Evolutionary conservation across 35 echinoderm and acorn worm genomes (phyloP).

Genomic region (Ophioderma brevispina): DNA sequence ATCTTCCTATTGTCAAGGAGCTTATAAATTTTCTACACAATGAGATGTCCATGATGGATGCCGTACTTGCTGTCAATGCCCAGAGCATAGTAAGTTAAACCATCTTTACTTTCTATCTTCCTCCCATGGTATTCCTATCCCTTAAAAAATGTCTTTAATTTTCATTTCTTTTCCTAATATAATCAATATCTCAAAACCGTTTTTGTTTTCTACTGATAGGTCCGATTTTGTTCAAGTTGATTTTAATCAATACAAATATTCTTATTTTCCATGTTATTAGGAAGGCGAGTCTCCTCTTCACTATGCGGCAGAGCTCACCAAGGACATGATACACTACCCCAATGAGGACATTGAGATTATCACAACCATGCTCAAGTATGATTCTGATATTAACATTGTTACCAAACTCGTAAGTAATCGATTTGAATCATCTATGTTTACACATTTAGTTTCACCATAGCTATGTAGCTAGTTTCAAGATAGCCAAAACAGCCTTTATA

Average conservation of each 20-base stretch:
- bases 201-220: not conserved
- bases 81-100: slow-evolving; percentile 90
- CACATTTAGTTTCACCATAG: no score
- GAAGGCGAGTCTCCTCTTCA: slow-evolving; percentile 96
- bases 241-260: no score
- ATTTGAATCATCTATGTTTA: no score
- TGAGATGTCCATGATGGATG: slow-evolving; percentile 82
- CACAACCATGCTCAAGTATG: slow-evolving; percentile 71
- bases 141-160: no score
- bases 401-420: slow-evolving; percentile 99
- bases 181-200: not conserved
- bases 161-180: not conserved
- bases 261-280: slow-evolving; percentile 30
- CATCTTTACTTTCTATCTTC: no score
- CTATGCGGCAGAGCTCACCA: slow-evolving; percentile 95
- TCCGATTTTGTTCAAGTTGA: not conserved
- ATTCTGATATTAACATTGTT: slow-evolving; percentile 91
- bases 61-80: slow-evolving; percentile 90
- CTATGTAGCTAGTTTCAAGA: no score
- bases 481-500: no score
- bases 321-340: slow-evolving; percentile 94
- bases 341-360: slow-evolving; percentile 88
- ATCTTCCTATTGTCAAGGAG: slow-evolving; percentile 82
- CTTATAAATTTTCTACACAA: slow-evolving; percentile 83
- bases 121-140: no score